These are phyloP conservation scores for Omphaloscelis lunosa DNA, from an alignment of 2,888 invertebrate species.

Conservation along the genomic window DNA sequence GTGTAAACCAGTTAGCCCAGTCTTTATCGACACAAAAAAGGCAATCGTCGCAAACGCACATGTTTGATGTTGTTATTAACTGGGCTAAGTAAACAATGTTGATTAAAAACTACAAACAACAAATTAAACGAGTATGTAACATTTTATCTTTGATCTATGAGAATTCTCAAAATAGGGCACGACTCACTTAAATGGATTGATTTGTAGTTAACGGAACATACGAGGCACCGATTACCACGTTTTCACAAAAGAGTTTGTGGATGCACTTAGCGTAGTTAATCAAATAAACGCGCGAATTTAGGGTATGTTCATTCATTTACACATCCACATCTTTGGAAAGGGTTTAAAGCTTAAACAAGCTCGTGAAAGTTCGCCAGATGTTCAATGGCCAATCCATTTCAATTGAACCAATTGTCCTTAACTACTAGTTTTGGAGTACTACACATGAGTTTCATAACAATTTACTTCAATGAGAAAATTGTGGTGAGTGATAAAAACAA, in stretches of 20 bases:
- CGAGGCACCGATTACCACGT: conserved; percentile 73
- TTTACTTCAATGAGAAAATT: conserved; percentile 81
- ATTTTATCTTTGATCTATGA: conserved; percentile 27
- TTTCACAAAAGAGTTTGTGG: conserved; percentile 82
- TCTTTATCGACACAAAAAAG: no score
- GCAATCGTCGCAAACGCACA: no score
- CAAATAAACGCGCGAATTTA: conserved; percentile 76
- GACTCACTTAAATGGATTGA: conserved; percentile 62
- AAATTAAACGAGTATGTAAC: conserved; percentile 3
- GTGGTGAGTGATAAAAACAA: conserved; percentile 67
- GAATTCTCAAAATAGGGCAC: conserved; percentile 48
- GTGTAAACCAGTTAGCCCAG: not conserved
- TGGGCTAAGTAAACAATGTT: not conserved
- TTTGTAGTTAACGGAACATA: conserved; percentile 64
- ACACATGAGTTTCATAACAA: conserved; percentile 72
- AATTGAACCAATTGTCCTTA: conserved; percentile 79
- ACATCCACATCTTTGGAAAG: conserved; percentile 45
- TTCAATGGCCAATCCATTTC: conserved; percentile 74
- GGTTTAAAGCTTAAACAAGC: conserved; percentile 39
- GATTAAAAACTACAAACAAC: not conserved
- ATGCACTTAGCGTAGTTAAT: conserved; percentile 79
- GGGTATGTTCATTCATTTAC: conserved; percentile 63
- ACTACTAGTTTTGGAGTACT: conserved; percentile 74
- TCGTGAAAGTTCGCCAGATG: conserved; percentile 70
- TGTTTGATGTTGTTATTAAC: no score